phyloP scores from a whole-genome alignment of 2,888 invertebrate species.

The Plemyria rubiginata region DNA sequence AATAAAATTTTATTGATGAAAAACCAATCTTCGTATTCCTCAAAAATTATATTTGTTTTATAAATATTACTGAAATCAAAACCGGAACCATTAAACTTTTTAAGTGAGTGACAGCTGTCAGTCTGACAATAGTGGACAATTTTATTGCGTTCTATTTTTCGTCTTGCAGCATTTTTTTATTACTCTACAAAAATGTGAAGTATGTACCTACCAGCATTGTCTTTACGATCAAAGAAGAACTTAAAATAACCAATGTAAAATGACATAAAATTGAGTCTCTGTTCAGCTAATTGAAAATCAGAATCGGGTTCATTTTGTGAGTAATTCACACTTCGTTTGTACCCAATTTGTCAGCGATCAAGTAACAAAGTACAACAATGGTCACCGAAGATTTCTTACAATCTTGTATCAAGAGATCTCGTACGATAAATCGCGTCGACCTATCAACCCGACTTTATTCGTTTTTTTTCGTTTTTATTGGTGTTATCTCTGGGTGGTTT shows the following conservation, averaged over 20 bases:
- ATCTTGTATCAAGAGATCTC: constrained; percentile 75
- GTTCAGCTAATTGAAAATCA: background rate
- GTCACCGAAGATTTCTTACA: constrained; percentile 39
- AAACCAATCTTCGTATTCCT: background rate
- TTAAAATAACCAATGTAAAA: background rate
- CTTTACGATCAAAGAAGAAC: background rate
- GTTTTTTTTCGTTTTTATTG: constrained; percentile 69
- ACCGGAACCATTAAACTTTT: constrained; percentile 9
- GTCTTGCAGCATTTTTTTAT: background rate
- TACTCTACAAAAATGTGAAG: background rate
- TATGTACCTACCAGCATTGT: background rate
- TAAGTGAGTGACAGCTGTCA: constrained; percentile 17
- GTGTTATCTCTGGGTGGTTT: constrained; percentile 79
- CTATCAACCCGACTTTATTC: constrained; percentile 65
- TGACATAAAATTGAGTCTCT: background rate
- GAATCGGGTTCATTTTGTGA: constrained; percentile 4
- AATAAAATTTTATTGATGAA: background rate
- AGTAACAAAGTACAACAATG: constrained; percentile 42
- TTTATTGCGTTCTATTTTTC: constrained; percentile 8
- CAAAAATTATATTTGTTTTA: background rate
- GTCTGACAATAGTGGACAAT: background rate
- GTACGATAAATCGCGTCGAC: constrained; percentile 75
- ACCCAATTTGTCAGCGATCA: constrained; percentile 31
- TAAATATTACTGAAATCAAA: background rate
- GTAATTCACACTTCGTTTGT: constrained; percentile 7